Evolutionary conservation across 2,888 invertebrate species (phyloP).

Genomic region (Drosophila trichaetosa): DNA sequence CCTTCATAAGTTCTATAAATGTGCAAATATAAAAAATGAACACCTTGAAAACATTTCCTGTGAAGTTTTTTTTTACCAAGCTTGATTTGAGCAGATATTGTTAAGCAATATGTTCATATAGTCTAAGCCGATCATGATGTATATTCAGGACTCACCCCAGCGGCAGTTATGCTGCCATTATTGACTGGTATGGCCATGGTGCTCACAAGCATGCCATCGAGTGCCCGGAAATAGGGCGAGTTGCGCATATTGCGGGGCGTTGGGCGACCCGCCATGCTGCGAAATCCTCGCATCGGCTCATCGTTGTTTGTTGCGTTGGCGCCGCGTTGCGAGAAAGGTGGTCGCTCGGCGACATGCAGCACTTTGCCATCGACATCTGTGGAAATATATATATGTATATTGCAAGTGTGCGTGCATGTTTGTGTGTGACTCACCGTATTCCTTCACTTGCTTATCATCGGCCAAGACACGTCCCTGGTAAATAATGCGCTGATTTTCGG

Average conservation of each 20-base stretch:
- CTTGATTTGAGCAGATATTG: neutral
- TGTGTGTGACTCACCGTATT: slow-evolving; percentile 89
- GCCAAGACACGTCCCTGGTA: slow-evolving; percentile 97
- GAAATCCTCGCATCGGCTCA: slow-evolving; percentile 81
- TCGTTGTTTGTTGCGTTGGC: slow-evolving; percentile 70
- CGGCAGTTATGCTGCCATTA: slow-evolving; percentile 48
- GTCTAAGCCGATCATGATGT: neutral
- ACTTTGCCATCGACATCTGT: slow-evolving; percentile 96
- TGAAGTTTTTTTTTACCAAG: neutral
- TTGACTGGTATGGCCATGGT: slow-evolving; percentile 85
- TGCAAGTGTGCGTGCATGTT: neutral
- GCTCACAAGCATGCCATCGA: slow-evolving; percentile 85
- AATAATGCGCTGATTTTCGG: slow-evolving; percentile 94
- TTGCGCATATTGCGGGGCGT: slow-evolving; percentile 79
- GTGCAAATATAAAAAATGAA: neutral
- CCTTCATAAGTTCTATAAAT: neutral
- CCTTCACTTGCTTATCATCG: slow-evolving; percentile 93
- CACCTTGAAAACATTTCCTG: no score
- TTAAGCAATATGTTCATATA: neutral
- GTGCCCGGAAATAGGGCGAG: slow-evolving; percentile 82
- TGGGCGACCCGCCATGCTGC: slow-evolving; percentile 81
- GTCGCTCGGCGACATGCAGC: slow-evolving; percentile 95
- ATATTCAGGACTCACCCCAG: slow-evolving; percentile 43
- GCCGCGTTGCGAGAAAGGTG: slow-evolving; percentile 88
- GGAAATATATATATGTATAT: neutral